A percentile compares a stretch with the other conserved stretches of the same genome.
Conservation (phyloP, 2,797 vertebrate species). For the Myiotriccus ornatus region DNA sequence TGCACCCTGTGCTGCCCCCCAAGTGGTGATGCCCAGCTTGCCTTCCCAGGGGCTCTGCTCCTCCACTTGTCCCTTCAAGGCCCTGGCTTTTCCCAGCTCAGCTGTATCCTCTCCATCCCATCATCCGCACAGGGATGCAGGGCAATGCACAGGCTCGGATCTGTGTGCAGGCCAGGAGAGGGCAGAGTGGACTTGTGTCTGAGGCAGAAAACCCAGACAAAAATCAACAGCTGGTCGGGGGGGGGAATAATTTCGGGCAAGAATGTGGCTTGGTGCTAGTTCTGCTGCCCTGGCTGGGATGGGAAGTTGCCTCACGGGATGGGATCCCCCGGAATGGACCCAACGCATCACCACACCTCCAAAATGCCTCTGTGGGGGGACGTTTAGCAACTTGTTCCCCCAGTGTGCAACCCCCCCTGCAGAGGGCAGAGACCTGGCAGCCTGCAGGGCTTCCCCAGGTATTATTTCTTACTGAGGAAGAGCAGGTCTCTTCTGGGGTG, state of each 20-base stretch:
- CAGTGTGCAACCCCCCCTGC: background rate
- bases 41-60: background rate
- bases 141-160: background rate
- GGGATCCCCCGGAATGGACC: background rate
- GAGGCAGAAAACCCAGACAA: background rate
- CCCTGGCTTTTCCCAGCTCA: background rate
- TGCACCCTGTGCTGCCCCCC: background rate
- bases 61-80: background rate
- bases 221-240: background rate
- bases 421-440: background rate
- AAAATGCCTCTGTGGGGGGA: rapidly evolving
- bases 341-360: background rate
- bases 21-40: rapidly evolving
- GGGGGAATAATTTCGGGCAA: background rate
- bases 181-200: slow-evolving; percentile 20
- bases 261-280: background rate
- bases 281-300: rapidly evolving
- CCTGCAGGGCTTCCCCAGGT: background rate
- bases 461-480: background rate
- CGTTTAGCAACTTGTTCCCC: rapidly evolving
- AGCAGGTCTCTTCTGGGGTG: background rate
- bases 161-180: slow-evolving; percentile 33
- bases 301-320: rapidly evolving
- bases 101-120: background rate
- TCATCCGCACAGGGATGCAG: rapidly evolving